phyloP scores from a whole-genome alignment of 2,797 vertebrate species.

The Peromyscus eremicus region DNA sequence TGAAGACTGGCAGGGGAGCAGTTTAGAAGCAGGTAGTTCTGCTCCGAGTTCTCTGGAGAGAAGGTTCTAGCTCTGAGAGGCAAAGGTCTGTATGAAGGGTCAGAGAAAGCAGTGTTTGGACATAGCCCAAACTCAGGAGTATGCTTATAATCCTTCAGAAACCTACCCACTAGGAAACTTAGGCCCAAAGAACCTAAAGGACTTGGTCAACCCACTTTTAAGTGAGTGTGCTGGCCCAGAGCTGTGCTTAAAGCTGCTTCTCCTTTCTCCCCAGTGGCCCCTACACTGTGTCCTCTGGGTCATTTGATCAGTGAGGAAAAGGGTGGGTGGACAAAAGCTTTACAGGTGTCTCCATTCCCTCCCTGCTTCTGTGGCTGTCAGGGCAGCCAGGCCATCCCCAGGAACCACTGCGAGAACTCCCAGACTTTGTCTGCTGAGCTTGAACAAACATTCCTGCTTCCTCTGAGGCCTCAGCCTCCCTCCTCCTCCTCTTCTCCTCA shows the following conservation, averaged over 20 bases:
- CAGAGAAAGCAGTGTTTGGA: background rate
- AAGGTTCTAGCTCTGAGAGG: background rate
- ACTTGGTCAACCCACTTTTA: background rate
- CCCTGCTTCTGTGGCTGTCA: background rate
- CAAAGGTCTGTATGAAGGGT: background rate
- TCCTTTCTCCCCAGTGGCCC: background rate
- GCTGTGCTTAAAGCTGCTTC: too few relatives aligned
- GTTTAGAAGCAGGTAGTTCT: background rate
- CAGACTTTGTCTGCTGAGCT: background rate
- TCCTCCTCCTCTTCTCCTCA: background rate
- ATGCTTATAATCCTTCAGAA: background rate
- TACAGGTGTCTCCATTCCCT: background rate
- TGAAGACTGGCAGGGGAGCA: too few relatives aligned
- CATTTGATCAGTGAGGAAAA: background rate
- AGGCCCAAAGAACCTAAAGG: background rate
- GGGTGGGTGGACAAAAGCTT: too few relatives aligned
- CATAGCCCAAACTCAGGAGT: too few relatives aligned
- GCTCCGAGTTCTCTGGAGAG: background rate
- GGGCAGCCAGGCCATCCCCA: background rate
- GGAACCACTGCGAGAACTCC: background rate
- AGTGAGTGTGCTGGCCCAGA: background rate
- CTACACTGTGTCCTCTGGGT: too few relatives aligned
- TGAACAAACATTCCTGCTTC: background rate
- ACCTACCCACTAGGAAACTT: background rate
- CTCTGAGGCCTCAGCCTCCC: background rate